Percentiles rank a stretch among this genome's conserved stretches.
Evolutionary conservation across 2,888 invertebrate genomes (phyloP).

Genomic region (Atherix ibis): DNA sequence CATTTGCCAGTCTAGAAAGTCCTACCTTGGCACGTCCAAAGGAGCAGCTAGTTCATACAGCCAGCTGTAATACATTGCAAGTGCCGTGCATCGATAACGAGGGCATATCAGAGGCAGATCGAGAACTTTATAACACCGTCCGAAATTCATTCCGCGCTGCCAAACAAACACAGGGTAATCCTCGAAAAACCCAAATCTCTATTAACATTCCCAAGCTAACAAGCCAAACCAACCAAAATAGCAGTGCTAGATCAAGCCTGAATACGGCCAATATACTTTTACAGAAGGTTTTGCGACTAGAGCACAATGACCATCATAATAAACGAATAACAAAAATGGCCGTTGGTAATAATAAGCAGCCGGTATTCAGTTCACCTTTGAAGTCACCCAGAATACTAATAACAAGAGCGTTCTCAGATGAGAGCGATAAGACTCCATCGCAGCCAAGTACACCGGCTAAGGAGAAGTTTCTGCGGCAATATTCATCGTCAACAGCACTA

Average conservation of each 20-base stretch:
- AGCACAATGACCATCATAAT: constrained; percentile 18
- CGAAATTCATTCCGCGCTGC: constrained; percentile 15
- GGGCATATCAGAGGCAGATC: constrained; percentile 25
- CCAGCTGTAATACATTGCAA: constrained; percentile 53
- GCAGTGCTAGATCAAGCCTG: constrained; percentile 3
- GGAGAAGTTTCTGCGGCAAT: constrained; percentile 24
- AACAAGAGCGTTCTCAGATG: constrained; percentile 56
- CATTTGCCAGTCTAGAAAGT: constrained; percentile 20
- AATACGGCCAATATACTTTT: constrained; percentile 10
- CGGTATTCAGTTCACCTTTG: constrained; percentile 21
- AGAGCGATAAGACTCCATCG: constrained; percentile 42
- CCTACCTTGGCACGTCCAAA: constrained; percentile 14
- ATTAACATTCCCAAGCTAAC: not conserved
- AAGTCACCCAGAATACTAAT: constrained; percentile 55
- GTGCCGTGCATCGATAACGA: constrained; percentile 34
- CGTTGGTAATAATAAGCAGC: constrained; percentile 13
- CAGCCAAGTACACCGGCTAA: constrained; percentile 22
- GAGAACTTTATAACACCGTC: constrained; percentile 19
- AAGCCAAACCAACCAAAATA: constrained; percentile 9
- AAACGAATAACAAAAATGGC: no score
- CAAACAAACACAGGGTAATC: constrained; percentile 7
- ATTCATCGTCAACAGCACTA: constrained; percentile 31
- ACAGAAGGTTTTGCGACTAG: constrained; percentile 42
- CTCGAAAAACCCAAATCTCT: constrained; percentile 7
- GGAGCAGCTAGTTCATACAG: constrained; percentile 41